A percentile compares a stretch with the other conserved stretches of the same genome.
These are phyloP conservation scores for Xestobium rufovillosum DNA, from an alignment of 2,888 invertebrate species.

Conservation along the genomic window DNA sequence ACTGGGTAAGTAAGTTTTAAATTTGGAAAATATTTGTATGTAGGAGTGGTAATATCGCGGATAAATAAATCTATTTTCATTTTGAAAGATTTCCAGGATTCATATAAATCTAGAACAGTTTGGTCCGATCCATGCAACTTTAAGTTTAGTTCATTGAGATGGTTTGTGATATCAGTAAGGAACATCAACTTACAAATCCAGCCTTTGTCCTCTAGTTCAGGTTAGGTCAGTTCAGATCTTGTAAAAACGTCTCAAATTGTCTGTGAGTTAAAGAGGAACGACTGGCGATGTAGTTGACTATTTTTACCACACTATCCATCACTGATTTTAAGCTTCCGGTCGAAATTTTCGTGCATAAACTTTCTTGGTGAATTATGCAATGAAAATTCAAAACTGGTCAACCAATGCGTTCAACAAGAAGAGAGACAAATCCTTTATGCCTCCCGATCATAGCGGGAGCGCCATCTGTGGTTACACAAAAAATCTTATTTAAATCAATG, in stretches of 20 bases:
- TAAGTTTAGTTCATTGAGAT: constrained; percentile 14
- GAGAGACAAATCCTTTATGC: constrained; percentile 9
- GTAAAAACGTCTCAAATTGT: constrained; percentile 14
- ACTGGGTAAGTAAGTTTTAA: constrained; percentile 8
- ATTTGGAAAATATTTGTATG: constrained; percentile 17
- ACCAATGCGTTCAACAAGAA: constrained; percentile 14
- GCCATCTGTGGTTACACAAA: constrained; percentile 13
- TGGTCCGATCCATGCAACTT: constrained; percentile 13
- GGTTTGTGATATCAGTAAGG: constrained; percentile 12
- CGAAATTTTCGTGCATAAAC: constrained; percentile 12
- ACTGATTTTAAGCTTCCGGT: constrained; percentile 10
- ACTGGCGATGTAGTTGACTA: constrained; percentile 10
- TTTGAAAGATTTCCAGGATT: constrained; percentile 14
- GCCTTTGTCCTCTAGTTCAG: constrained; percentile 4
- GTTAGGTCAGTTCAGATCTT: constrained; percentile 4
- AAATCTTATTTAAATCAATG: constrained; percentile 13
- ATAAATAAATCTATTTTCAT: constrained; percentile 18
- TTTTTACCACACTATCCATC: constrained; percentile 12
- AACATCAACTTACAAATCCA: constrained; percentile 14
- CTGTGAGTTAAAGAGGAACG: constrained; percentile 14
- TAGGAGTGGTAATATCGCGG: constrained; percentile 14
- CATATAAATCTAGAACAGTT: constrained; percentile 13
- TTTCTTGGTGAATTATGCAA: constrained; percentile 13
- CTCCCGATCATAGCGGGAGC: constrained; percentile 9
- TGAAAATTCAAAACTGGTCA: constrained; percentile 12